Conservation (phyloP, 2,797 vertebrate species). For the Eidolon dupreanum region DNA sequence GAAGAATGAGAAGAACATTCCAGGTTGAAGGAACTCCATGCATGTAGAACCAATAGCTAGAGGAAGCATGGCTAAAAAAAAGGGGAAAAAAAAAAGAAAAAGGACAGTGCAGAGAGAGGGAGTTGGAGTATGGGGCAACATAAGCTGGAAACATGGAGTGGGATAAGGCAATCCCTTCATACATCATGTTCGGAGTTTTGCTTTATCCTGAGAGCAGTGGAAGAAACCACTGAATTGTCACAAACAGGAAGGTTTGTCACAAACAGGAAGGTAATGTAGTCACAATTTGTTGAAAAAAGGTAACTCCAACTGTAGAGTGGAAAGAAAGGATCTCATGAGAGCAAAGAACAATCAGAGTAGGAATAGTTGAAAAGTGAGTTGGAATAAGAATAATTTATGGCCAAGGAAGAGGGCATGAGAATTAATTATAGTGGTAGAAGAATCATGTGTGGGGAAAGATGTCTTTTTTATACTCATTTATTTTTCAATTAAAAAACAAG, state of each 20-base stretch:
- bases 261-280: background rate
- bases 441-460: background rate
- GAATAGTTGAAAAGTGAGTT: background rate
- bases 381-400: background rate
- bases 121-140: rapidly evolving
- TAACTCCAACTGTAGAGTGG: background rate
- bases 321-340: background rate
- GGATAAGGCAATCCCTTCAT: background rate
- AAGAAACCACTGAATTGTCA: background rate
- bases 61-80: background rate
- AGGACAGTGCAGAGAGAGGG: background rate
- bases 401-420: background rate
- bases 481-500: background rate
- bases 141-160: background rate
- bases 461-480: background rate
- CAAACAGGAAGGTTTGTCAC: background rate
- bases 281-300: background rate
- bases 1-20: background rate
- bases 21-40: background rate
- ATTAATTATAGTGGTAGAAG: background rate
- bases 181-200: background rate
- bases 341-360: background rate
- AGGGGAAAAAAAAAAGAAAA: background rate
- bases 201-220: background rate
- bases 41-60: background rate